Evolutionary conservation across 1,140 invertebrate genomes (phyloP).

Genomic region (Homarus americanus): DNA sequence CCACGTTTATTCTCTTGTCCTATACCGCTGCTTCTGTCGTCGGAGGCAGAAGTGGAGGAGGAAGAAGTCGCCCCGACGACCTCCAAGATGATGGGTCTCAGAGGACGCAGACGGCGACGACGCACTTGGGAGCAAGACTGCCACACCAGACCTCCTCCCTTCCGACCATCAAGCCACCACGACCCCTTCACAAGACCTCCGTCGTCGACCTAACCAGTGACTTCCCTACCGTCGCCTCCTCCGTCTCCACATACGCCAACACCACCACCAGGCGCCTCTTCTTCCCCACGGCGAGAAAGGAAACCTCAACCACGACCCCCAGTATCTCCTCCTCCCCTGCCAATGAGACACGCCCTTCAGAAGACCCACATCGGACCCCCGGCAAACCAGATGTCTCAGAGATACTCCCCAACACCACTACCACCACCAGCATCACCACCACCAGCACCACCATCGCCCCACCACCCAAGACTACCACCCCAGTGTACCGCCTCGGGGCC

Average conservation of each 20-base stretch:
- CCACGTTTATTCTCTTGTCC: constrained; percentile 52
- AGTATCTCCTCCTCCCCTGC: neutral
- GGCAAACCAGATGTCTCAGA: neutral
- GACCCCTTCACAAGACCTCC: neutral
- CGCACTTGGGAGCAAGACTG: neutral
- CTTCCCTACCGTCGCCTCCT: neutral
- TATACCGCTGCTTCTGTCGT: constrained; percentile 42
- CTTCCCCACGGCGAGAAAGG: constrained; percentile 31
- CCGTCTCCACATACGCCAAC: neutral
- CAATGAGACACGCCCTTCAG: neutral
- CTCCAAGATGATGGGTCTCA: constrained; percentile 8
- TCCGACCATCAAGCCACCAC: neutral
- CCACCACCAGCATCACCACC: neutral
- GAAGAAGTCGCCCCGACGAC: constrained; percentile 28
- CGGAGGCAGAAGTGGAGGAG: constrained; percentile 56
- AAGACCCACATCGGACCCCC: neutral
- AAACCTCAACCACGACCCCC: constrained; percentile 10
- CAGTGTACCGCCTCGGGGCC: constrained; percentile 54
- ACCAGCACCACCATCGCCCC: constrained; percentile 3
- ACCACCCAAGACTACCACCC: constrained; percentile 7
- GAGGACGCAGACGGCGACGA: neutral
- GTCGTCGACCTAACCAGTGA: too few species aligned
- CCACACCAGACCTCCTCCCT: neutral
- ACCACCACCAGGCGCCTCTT: constrained; percentile 26
- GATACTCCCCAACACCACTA: constrained; percentile 1